Evolutionary conservation across 2,888 invertebrate genomes (phyloP).

Genomic region (Aphodius granarius): DNA sequence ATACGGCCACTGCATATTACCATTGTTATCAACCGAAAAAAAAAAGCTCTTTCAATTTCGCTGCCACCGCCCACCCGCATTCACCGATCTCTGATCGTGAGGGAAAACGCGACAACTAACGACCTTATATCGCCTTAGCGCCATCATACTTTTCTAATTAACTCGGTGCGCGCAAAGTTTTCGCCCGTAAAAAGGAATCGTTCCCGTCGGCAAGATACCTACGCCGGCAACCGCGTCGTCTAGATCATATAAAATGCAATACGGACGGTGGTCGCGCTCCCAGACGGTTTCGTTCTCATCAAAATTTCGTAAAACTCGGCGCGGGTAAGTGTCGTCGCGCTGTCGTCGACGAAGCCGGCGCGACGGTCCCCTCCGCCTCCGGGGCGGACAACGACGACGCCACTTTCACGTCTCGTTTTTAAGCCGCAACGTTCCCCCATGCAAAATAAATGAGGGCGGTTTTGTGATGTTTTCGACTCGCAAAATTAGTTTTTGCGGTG

Average conservation of each 20-base stretch:
- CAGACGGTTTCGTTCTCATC: neutral
- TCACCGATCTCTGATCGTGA: neutral
- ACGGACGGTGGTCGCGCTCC: neutral
- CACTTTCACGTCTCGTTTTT: too few relatives aligned
- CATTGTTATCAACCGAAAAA: neutral
- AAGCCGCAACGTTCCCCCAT: neutral
- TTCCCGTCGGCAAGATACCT: neutral
- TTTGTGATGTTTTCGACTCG: neutral
- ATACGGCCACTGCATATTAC: neutral
- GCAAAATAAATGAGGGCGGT: neutral
- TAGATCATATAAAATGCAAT: neutral
- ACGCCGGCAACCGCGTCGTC: neutral
- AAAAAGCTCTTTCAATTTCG: neutral
- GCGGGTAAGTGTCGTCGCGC: neutral
- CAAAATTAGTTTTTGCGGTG: neutral
- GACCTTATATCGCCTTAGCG: neutral
- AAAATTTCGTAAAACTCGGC: neutral
- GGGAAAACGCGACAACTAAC: too few relatives aligned
- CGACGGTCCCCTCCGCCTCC: too few relatives aligned
- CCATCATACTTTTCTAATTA: neutral
- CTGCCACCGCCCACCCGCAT: neutral
- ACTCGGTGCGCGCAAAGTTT: neutral
- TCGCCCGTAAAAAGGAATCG: neutral
- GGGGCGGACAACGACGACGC: too few relatives aligned
- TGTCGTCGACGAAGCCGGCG: neutral